A percentile compares a stretch with the other conserved stretches of the same genome.
These are phyloP conservation scores for Tonatia bakeri DNA, from an alignment of 2,113 vertebrate species.

Conservation along the genomic window DNA sequence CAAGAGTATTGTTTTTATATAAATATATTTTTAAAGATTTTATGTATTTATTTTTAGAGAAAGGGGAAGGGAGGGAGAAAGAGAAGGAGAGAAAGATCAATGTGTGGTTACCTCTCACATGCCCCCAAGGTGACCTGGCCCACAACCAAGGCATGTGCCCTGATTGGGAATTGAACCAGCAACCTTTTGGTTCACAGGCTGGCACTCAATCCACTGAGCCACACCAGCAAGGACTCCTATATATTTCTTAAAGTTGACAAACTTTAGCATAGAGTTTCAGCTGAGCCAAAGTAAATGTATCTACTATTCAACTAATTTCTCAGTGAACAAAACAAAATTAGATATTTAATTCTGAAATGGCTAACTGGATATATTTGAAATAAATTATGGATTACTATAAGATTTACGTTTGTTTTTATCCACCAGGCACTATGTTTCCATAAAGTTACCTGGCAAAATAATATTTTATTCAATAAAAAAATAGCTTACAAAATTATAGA, in stretches of 20 bases:
- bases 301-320: not conserved
- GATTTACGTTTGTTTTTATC: slow-evolving; percentile 41
- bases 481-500: not conserved
- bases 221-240: not conserved
- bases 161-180: too few species aligned
- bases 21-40: too few species aligned
- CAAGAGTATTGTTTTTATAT: too few species aligned
- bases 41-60: too few species aligned
- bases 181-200: too few species aligned
- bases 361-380: not conserved
- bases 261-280: not conserved
- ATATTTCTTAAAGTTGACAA: not conserved
- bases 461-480: not conserved
- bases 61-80: too few species aligned
- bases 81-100: too few species aligned
- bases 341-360: slow-evolving; percentile 55
- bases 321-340: slow-evolving; percentile 21
- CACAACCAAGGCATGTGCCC: too few species aligned
- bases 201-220: too few species aligned
- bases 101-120: too few species aligned
- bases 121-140: too few species aligned
- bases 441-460: not conserved
- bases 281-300: slow-evolving; percentile 24
- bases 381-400: not conserved
- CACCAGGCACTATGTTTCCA: not conserved